Conservation (phyloP, 2,888 invertebrate species). For the Coecobrya sp. region DNA sequence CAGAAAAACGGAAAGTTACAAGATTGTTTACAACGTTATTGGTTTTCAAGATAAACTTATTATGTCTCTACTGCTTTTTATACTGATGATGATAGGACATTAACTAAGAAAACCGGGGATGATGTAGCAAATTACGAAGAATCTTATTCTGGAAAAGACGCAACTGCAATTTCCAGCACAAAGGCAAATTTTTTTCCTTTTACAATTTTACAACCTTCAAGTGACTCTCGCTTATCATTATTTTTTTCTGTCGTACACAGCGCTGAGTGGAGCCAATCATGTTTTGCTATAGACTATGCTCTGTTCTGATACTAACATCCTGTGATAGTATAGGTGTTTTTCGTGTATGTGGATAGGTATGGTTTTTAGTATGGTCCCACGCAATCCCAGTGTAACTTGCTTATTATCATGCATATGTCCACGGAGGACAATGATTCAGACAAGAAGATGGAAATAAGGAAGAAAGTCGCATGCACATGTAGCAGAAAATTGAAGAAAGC, state of each 20-base stretch:
- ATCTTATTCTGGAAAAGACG: neutral
- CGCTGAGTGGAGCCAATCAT: neutral
- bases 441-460: constrained; percentile 63
- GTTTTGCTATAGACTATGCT: neutral
- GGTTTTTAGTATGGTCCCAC: neutral
- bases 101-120: neutral
- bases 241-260: neutral
- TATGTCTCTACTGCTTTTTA: neutral
- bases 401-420: constrained; percentile 33
- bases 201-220: constrained; percentile 45
- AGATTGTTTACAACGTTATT: constrained; percentile 23
- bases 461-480: constrained; percentile 53
- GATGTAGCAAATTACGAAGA: neutral
- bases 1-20: neutral
- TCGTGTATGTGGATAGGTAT: neutral
- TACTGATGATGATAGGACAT: neutral
- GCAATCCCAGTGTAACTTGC: neutral
- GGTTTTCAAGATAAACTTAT: constrained; percentile 25
- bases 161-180: neutral
- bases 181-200: neutral
- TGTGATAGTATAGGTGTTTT: neutral
- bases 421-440: constrained; percentile 44
- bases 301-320: neutral
- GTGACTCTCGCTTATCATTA: constrained; percentile 40
- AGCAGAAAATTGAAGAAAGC: constrained; percentile 70